Conservation (phyloP, 64 coral and sea anemone species). For the Actinia equina region DNA sequence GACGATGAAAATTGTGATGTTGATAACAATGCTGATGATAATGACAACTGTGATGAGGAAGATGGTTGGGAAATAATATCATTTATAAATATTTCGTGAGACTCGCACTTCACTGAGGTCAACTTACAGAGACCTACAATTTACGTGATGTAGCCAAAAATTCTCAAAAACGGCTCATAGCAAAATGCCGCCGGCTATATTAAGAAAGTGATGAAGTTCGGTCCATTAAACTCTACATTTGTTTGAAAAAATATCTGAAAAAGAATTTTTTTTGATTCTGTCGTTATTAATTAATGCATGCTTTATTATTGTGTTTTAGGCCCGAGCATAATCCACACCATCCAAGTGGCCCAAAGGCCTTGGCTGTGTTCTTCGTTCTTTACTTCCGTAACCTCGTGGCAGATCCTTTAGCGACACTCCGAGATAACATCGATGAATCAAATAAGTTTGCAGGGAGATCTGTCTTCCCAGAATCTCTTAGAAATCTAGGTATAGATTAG, state of each 20-base stretch:
- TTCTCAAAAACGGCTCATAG: too few relatives aligned
- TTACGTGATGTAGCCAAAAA: too few relatives aligned
- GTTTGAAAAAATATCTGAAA: too few relatives aligned
- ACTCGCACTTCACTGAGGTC: too few relatives aligned
- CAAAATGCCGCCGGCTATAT: too few relatives aligned
- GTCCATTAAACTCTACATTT: too few relatives aligned
- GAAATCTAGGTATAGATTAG: constrained; percentile 62
- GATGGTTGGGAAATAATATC: too few relatives aligned
- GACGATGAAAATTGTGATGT: neutral
- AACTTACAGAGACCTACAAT: too few relatives aligned
- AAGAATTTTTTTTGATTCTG: too few relatives aligned
- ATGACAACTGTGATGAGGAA: neutral
- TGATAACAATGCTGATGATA: neutral
- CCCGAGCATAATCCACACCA: constrained; percentile 38
- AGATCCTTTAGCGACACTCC: constrained; percentile 68
- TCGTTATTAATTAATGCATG: neutral
- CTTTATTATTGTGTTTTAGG: neutral
- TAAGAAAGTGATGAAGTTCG: too few relatives aligned
- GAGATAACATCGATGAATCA: constrained; percentile 41
- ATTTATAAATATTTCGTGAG: too few relatives aligned
- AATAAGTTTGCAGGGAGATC: constrained; percentile 27
- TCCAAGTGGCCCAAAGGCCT: constrained; percentile 26
- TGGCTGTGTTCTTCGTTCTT: constrained; percentile 69
- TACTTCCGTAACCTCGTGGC: constrained; percentile 67
- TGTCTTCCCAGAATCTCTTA: constrained; percentile 49